These are phyloP conservation scores for Triops cancriformis DNA, from an alignment of 1,140 invertebrate species.

Conservation along the genomic window DNA sequence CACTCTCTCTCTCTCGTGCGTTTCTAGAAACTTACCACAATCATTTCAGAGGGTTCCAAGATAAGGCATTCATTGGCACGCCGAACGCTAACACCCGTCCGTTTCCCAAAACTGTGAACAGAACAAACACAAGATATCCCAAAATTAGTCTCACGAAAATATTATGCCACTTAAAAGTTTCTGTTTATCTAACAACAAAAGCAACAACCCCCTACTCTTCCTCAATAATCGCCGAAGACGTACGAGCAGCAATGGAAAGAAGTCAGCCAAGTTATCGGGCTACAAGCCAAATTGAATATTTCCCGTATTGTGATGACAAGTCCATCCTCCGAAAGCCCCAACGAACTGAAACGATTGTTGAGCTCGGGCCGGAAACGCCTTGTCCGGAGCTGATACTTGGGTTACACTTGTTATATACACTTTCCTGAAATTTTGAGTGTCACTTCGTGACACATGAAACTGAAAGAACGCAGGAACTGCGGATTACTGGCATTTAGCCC, in stretches of 20 bases:
- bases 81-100: slow-evolving; percentile 52
- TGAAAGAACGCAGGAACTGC: no score
- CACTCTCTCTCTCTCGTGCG: neutral
- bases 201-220: neutral
- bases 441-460: neutral
- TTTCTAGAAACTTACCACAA: slow-evolving; percentile 57
- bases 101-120: slow-evolving; percentile 71
- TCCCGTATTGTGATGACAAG: neutral
- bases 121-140: slow-evolving; percentile 34
- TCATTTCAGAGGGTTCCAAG: slow-evolving; percentile 78
- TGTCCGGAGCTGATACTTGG: neutral
- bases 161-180: slow-evolving; percentile 17
- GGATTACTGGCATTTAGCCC: no score
- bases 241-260: neutral
- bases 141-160: slow-evolving; percentile 2
- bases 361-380: neutral
- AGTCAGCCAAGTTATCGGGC: neutral
- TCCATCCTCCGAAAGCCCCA: neutral
- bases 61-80: slow-evolving; percentile 76
- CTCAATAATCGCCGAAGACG: no score
- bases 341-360: neutral
- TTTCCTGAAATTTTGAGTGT: neutral
- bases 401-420: neutral
- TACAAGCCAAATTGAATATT: neutral
- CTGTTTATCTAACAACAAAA: slow-evolving; percentile 22